These are phyloP conservation scores for Rhingia rostrata DNA, from an alignment of 2,888 invertebrate species.

Conservation along the genomic window DNA sequence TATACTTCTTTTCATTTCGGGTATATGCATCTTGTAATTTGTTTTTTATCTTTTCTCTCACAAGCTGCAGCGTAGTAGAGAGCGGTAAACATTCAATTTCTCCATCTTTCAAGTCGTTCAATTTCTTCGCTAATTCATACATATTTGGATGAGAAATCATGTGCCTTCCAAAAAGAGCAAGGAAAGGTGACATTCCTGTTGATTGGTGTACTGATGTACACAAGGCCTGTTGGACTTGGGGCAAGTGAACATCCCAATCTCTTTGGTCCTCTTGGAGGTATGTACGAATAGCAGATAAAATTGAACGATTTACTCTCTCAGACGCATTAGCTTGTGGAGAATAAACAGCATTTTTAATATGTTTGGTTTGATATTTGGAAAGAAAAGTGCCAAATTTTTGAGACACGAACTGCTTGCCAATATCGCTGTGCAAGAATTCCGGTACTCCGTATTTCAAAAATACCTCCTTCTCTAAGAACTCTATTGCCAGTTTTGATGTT, in stretches of 20 bases:
- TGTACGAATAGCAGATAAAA: slow-evolving; percentile 17
- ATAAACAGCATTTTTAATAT: slow-evolving; percentile 46
- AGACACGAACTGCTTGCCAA: slow-evolving; percentile 72
- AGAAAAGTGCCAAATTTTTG: slow-evolving; percentile 49
- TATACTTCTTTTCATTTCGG: background rate
- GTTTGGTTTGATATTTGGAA: slow-evolving; percentile 20
- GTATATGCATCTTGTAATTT: background rate
- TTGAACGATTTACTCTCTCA: slow-evolving; percentile 29
- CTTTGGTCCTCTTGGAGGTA: background rate
- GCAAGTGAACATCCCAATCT: slow-evolving; percentile 32
- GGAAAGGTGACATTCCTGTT: background rate
- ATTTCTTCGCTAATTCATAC: background rate
- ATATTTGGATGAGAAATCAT: background rate
- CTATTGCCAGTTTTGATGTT: background rate
- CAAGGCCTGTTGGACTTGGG: slow-evolving; percentile 9
- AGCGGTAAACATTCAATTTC: background rate
- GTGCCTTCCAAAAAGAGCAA: background rate
- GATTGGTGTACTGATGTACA: slow-evolving; percentile 30
- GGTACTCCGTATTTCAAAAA: too few species aligned
- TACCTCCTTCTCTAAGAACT: slow-evolving; percentile 56
- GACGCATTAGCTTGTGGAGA: slow-evolving; percentile 61
- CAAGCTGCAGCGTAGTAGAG: background rate
- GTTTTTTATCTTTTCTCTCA: background rate
- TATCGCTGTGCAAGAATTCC: too few species aligned
- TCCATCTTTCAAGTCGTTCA: background rate